These are phyloP conservation scores for Phrynocephalus guinanensis DNA, from an alignment of 2,797 vertebrate genomes.

Conservation along the genomic window DNA sequence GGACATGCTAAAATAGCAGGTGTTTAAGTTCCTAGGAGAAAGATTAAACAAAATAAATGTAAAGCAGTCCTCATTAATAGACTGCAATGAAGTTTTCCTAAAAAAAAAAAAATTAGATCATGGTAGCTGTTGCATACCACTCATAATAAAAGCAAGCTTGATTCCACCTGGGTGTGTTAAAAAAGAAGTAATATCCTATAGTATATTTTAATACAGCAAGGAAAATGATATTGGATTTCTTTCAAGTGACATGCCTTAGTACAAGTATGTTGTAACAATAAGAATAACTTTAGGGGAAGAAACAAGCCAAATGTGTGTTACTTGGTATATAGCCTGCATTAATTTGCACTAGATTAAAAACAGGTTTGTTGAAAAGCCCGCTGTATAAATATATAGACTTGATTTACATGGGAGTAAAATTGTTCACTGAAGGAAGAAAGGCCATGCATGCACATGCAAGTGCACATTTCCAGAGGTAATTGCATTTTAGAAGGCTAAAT, in stretches of 20 bases:
- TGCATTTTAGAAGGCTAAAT: too few relatives aligned
- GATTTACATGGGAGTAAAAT: neutral
- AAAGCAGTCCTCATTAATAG: conserved; percentile 60
- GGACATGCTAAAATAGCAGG: conserved; percentile 63
- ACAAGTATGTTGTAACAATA: conserved; percentile 39
- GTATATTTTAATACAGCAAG: conserved; percentile 56
- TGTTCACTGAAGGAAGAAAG: neutral
- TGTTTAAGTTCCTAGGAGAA: conserved; percentile 68
- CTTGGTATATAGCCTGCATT: conserved; percentile 66
- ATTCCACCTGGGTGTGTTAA: conserved; percentile 47
- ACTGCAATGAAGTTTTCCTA: conserved; percentile 16
- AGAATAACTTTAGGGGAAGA: conserved; percentile 59
- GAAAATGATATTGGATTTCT: conserved; percentile 30
- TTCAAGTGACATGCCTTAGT: conserved; percentile 58
- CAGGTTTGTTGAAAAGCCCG: neutral
- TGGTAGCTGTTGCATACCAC: conserved; percentile 42
- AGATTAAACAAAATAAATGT: conserved; percentile 64
- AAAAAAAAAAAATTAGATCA: conserved; percentile 61
- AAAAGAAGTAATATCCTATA: conserved; percentile 57
- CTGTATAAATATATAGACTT: neutral
- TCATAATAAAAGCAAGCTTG: conserved; percentile 59
- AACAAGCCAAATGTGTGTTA: conserved; percentile 47
- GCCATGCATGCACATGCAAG: neutral
- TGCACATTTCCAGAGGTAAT: neutral
- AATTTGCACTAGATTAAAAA: conserved; percentile 20